Base-by-base conservation (phyloP, 2,888 invertebrate species). In the Trichacis sp. region DNA sequence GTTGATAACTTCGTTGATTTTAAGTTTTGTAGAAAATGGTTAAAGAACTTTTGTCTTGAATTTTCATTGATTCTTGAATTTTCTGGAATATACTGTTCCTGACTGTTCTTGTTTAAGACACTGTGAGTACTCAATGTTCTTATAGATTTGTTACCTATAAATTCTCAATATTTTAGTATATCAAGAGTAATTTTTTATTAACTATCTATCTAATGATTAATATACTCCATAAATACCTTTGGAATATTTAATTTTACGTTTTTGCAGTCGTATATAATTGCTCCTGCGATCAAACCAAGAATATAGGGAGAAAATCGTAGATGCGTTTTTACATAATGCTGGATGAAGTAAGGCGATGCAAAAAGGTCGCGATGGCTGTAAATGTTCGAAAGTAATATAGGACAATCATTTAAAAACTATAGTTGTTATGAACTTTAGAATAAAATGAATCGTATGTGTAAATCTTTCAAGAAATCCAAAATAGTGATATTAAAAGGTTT, bases 401-500 rank as follows among this genome's bases (percentile, higher is more conserved):
- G 14, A 9, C 5, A 38, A 38, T n/a, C n/a, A n/a, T n/a, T n/a
- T n/a, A n/a, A n/a, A n/a, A n/a, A n/a, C n/a, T n/a, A 14, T 38
- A 11, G 9, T 38, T 38, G 14, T 38, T 38, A 38, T 38, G 6
- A 42, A 24, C 20, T 45, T 43, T 46, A 73, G 38, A 12, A 8
- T 4, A 38, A 6, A 5, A 29, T 29, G 6, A 29, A 9, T 6
- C 9, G 30, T n/a, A n/a, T n/a, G n/a, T n/a, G n/a, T n/a, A n/a
- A n/a, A n/a, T n/a, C 9, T 38, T 38, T 38, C 38, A 3, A 12
- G 4, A 38, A 12, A 2, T n/a, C 9, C 38, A 38, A 38, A 14
- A 38, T 8, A 38, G n/a, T 38, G 12, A 24, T 8, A 38, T 12
- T 14, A 5, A 38, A 38, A 4, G 38, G 4, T n/a, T 8, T 38